phyloP scores from a whole-genome alignment of 2,797 vertebrate genomes.

The Argentina silus region DNA sequence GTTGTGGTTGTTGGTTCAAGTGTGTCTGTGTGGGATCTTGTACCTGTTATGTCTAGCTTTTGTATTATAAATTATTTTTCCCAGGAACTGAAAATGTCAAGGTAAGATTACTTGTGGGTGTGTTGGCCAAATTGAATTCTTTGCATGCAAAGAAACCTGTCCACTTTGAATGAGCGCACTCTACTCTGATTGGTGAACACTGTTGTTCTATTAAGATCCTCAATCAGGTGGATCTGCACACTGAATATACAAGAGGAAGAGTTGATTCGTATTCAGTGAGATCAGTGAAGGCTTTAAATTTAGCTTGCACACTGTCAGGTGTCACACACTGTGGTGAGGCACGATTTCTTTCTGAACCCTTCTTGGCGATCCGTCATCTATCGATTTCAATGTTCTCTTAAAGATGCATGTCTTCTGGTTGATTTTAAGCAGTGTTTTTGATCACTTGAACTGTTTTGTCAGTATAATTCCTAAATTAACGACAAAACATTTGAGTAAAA shows the following conservation, averaged over 20 bases:
- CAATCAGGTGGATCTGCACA: slow-evolving; percentile 15
- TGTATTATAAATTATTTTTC: slow-evolving; percentile 68
- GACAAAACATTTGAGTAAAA: neutral
- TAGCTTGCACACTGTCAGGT: neutral
- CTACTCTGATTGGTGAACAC: slow-evolving; percentile 45
- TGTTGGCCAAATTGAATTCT: slow-evolving; percentile 52
- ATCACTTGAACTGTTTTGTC: too few species aligned
- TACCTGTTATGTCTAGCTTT: slow-evolving; percentile 42
- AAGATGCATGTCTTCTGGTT: too few species aligned
- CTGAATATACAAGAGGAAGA: slow-evolving; percentile 21
- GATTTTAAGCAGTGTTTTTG: neutral
- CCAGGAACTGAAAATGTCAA: slow-evolving; percentile 71
- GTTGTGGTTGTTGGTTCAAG: slow-evolving; percentile 17
- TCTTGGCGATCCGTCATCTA: too few species aligned
- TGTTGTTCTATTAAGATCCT: slow-evolving; percentile 34
- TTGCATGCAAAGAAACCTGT: slow-evolving; percentile 67
- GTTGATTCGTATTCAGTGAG: slow-evolving; percentile 16
- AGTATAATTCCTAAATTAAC: too few species aligned
- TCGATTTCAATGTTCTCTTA: too few species aligned
- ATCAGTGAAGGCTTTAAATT: neutral
- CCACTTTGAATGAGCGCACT: slow-evolving; percentile 38
- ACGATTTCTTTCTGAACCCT: too few species aligned
- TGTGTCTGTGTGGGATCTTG: slow-evolving; percentile 44
- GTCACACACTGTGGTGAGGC: too few species aligned
- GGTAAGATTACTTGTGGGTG: slow-evolving; percentile 73